Evolutionary conservation across 37 sponge, comb jelly and placozoan genomes (phyloP).

Genomic region (Mnemiopsis leidyi): DNA sequence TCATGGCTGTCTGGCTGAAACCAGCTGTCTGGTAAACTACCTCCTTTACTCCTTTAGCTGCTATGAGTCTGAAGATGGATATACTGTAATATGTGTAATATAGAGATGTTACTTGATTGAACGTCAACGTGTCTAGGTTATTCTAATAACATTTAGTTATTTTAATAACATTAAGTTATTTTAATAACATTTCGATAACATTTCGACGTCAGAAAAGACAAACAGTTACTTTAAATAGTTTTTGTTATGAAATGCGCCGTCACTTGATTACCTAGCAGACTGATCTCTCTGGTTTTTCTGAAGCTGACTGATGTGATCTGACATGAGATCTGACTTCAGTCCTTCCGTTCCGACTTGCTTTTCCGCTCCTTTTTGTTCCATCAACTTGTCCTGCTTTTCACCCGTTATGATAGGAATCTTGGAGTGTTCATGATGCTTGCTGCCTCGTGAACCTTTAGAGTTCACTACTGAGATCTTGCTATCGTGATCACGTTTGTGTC

Average conservation of each 20-base stretch:
- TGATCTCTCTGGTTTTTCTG: slow-evolving; percentile 60
- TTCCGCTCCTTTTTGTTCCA: not conserved
- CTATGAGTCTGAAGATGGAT: slow-evolving; percentile 29
- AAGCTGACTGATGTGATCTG: slow-evolving; percentile 59
- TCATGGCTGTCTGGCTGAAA: slow-evolving; percentile 22
- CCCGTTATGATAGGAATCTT: not conserved
- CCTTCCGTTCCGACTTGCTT: not conserved
- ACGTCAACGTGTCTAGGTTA: no score
- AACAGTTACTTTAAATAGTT: no score
- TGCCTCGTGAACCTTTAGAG: not conserved
- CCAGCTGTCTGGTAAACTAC: slow-evolving; percentile 40
- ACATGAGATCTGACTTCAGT: not conserved
- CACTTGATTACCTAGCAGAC: slow-evolving; percentile 54
- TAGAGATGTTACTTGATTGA: no score
- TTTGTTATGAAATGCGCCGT: no score
- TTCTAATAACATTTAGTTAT: no score
- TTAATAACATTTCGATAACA: no score
- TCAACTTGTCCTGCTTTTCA: not conserved
- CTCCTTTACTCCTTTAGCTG: slow-evolving; percentile 47
- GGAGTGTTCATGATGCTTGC: not conserved
- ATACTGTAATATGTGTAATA: no score
- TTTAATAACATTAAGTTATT: no score
- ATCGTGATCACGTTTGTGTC: not conserved
- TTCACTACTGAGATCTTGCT: not conserved
- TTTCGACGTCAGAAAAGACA: no score